A percentile compares a stretch with the other conserved stretches of the same genome.
These are phyloP conservation scores for Theonella swinhoei DNA, from an alignment of 37 sponge, comb jelly and placozoan genomes.

Conservation along the genomic window DNA sequence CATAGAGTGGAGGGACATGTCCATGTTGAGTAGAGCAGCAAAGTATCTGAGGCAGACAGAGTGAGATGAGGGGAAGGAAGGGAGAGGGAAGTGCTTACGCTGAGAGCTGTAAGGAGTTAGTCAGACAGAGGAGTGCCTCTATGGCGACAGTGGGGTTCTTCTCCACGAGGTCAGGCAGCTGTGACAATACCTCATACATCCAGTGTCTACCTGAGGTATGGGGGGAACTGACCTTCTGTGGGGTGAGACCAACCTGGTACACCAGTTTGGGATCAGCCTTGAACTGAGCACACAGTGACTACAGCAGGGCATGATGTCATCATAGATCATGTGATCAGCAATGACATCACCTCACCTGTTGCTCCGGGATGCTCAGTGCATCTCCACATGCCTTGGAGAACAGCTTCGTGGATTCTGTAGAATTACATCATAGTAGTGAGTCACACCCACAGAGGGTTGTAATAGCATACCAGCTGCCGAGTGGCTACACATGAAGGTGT, in stretches of 20 bases:
- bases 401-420: conserved; percentile 42
- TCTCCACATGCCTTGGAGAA: conserved; percentile 83
- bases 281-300: conserved; percentile 48
- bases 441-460: no score
- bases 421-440: conserved; percentile 1
- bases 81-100: conserved; percentile 55
- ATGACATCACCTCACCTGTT: conserved; percentile 28
- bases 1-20: conserved; percentile 97
- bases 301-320: not conserved
- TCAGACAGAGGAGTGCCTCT: conserved; percentile 82
- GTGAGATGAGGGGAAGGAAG: not conserved
- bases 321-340: not conserved
- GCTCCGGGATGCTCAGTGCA: conserved; percentile 62
- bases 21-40: conserved; percentile 90
- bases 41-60: conserved; percentile 58
- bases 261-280: conserved; percentile 85
- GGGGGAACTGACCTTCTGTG: conserved; percentile 72
- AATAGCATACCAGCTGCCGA: not conserved
- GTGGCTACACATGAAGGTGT: conserved; percentile 70
- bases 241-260: conserved; percentile 88
- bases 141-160: conserved; percentile 93
- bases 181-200: not conserved
- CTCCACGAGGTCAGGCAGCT: conserved; percentile 91
- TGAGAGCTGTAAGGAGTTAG: conserved; percentile 70
- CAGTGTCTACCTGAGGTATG: not conserved